phyloP scores from a whole-genome alignment of 1,140 invertebrate species.

The Cydia fagiglandana region DNA sequence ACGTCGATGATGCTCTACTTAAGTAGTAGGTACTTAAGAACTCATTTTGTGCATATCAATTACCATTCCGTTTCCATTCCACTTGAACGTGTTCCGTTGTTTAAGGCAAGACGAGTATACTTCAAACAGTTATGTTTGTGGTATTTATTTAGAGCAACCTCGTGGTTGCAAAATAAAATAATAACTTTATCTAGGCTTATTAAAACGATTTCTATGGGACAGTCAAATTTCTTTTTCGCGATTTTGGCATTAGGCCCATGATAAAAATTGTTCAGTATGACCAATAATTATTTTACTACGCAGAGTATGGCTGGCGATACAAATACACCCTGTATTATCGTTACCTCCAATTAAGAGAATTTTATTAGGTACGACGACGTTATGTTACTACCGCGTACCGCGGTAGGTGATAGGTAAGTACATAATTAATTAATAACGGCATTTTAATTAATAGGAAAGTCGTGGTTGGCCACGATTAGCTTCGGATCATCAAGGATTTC shows the following conservation, averaged over 20 bases:
- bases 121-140: conserved; percentile 8
- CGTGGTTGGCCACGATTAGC: conserved; percentile 21
- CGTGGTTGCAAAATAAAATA: background rate
- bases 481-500: conserved; percentile 19
- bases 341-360: no score
- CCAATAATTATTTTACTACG: no score
- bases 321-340: no score
- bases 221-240: no score
- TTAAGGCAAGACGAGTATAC: conserved; percentile 13
- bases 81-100: background rate
- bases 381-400: no score
- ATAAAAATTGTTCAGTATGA: no score
- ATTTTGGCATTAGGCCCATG: no score
- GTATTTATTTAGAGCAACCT: background rate
- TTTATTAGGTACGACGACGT: no score
- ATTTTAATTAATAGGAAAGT: conserved; percentile 16
- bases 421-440: background rate
- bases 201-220: no score
- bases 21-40: background rate
- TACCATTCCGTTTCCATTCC: background rate
- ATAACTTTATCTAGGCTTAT: no score
- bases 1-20: conserved; percentile 29
- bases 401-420: no score
- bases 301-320: no score
- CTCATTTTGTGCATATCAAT: conserved; percentile 29